These are phyloP conservation scores for Sphinx pinastri DNA, from an alignment of 2,888 invertebrate species.

Conservation along the genomic window DNA sequence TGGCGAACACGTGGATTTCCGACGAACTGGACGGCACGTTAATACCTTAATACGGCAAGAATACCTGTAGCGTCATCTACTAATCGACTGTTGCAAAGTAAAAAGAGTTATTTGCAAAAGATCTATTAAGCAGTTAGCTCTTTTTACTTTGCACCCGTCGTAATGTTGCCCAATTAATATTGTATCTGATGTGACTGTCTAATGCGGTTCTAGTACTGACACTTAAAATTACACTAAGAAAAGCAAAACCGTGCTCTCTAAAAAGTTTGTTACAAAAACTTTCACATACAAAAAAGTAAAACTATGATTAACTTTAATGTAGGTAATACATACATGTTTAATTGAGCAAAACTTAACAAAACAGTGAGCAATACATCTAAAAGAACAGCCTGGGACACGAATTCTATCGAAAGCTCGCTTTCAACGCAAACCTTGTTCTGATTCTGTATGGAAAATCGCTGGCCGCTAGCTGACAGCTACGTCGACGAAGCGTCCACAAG, in stretches of 20 bases:
- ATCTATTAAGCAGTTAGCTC: too few relatives aligned
- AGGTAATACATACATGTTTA: conserved; percentile 68
- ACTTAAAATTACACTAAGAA: conserved; percentile 77
- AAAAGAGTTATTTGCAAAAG: too few relatives aligned
- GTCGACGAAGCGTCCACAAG: conserved; percentile 3
- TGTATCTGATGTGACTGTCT: neutral
- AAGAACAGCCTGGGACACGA: conserved; percentile 56
- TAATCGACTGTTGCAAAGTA: too few relatives aligned
- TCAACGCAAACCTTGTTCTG: conserved; percentile 30
- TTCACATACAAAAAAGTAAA: conserved; percentile 59
- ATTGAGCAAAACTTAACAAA: conserved; percentile 83
- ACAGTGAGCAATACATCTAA: conserved; percentile 72
- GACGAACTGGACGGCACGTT: conserved; percentile 70
- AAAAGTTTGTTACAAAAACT: conserved; percentile 71
- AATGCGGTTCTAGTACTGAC: conserved; percentile 19
- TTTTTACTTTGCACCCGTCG: too few relatives aligned
- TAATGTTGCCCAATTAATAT: conserved; percentile 14
- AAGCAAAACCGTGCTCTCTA: conserved; percentile 83
- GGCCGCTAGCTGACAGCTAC: neutral
- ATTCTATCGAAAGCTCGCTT: conserved; percentile 34
- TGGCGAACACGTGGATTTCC: conserved; percentile 43
- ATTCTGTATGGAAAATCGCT: conserved; percentile 12
- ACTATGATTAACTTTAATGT: conserved; percentile 68
- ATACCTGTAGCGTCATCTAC: conserved; percentile 33
- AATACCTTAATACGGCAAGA: conserved; percentile 53